Percentiles rank a stretch among this genome's conserved stretches.
Evolutionary conservation across 2,888 invertebrate genomes (phyloP).

Genomic region (Zeuzera pyrina): DNA sequence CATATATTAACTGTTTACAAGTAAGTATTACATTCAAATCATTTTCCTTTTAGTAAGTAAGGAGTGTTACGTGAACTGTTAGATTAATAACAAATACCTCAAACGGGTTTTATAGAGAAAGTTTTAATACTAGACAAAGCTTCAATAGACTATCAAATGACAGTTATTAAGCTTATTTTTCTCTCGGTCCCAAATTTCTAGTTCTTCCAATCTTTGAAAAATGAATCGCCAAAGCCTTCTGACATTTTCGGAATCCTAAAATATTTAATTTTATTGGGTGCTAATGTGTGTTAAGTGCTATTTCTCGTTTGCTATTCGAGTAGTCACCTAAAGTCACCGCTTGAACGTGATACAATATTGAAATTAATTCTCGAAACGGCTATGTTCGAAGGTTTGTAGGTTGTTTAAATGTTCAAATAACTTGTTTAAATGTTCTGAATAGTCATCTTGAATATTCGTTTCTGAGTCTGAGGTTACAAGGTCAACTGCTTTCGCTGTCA

Average conservation of each 20-base stretch:
- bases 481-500: conserved; percentile 49
- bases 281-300: too few relatives aligned
- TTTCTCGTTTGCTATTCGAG: too few relatives aligned
- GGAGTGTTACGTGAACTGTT: conserved; percentile 7
- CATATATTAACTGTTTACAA: too few relatives aligned
- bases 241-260: too few relatives aligned
- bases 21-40: neutral
- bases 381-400: too few relatives aligned
- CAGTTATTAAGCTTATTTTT: neutral
- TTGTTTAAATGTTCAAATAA: too few relatives aligned
- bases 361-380: too few relatives aligned
- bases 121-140: conserved; percentile 21
- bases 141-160: conserved; percentile 1
- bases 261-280: too few relatives aligned
- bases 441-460: too few relatives aligned
- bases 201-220: neutral
- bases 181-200: neutral
- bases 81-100: conserved; percentile 16
- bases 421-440: too few relatives aligned
- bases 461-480: conserved; percentile 42
- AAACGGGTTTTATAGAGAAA: conserved; percentile 24
- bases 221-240: neutral
- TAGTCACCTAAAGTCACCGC: too few relatives aligned
- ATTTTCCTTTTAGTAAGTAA: neutral
- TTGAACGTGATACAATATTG: too few relatives aligned